A percentile compares a stretch with the other conserved stretches of the same genome.
Conservation (phyloP, 1,140 invertebrate species). For the Drosophila ogumai region DNA sequence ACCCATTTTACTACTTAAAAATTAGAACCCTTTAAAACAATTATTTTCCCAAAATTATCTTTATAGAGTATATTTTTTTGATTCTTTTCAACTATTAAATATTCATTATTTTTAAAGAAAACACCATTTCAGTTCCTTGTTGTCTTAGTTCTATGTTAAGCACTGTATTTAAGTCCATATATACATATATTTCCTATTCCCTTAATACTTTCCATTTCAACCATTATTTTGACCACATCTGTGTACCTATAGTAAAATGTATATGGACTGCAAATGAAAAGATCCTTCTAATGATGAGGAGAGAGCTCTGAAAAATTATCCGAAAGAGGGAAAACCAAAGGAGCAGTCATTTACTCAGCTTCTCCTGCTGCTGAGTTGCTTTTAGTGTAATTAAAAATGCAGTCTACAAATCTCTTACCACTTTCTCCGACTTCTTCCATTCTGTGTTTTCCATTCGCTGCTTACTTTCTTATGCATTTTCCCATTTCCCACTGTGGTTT, state of each 20-base stretch:
- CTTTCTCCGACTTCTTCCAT: conserved; percentile 26
- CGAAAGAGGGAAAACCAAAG: conserved; percentile 15
- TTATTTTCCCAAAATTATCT: too few relatives aligned
- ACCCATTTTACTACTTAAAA: too few relatives aligned
- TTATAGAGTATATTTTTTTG: too few relatives aligned
- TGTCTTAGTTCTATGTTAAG: background rate
- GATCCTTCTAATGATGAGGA: conserved; percentile 14
- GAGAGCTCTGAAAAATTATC: conserved; percentile 39
- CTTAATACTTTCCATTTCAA: conserved; percentile 1
- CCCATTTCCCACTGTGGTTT: conserved; percentile 34
- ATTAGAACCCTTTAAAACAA: too few relatives aligned
- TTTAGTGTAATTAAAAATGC: conserved; percentile 79
- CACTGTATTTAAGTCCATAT: background rate
- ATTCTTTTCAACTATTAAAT: too few relatives aligned
- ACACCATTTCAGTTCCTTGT: background rate
- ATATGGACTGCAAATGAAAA: conserved; percentile 7
- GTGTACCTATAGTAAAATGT: background rate
- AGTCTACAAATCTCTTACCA: conserved; percentile 56
- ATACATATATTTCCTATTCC: background rate
- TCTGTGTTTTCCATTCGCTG: conserved; percentile 30
- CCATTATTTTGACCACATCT: conserved; percentile 3
- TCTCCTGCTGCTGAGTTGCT: conserved; percentile 49
- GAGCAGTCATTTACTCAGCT: conserved; percentile 41
- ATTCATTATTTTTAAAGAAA: background rate
- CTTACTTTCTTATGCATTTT: conserved; percentile 58